phyloP scores from a whole-genome alignment of 2,113 vertebrate genomes.

The Oxyruncus cristatus region DNA sequence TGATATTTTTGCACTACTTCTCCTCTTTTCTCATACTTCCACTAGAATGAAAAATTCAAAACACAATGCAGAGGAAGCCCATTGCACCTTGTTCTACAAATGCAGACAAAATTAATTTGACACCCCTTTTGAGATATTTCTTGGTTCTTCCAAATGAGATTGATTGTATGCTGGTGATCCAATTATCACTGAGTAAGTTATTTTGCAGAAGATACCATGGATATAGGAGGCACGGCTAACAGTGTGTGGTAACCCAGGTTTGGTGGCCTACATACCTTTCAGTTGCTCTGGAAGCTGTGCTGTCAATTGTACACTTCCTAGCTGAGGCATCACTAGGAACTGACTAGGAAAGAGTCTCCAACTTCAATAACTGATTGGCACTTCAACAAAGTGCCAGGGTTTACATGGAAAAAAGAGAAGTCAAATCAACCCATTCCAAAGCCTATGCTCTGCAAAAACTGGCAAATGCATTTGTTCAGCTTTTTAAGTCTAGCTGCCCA shows the following conservation, averaged over 20 bases:
- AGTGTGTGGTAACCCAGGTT: not conserved
- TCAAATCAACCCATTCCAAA: not conserved
- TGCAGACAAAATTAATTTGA: not conserved
- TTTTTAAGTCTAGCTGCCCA: not conserved
- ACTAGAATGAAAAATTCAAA: not conserved
- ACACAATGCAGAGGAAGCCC: not conserved
- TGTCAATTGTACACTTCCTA: not conserved
- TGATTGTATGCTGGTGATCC: not conserved
- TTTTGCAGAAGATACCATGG: not conserved
- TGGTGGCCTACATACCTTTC: not conserved
- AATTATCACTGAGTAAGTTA: not conserved
- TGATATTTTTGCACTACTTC: not conserved
- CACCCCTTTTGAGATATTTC: not conserved
- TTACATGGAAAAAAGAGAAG: not conserved
- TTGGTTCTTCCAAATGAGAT: not conserved
- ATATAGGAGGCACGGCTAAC: not conserved
- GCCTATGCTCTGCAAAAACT: not conserved
- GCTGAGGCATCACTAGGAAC: not conserved
- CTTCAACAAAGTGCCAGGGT: not conserved
- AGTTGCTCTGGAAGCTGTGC: not conserved
- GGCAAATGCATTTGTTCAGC: not conserved
- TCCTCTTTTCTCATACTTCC: not conserved
- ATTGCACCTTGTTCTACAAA: not conserved
- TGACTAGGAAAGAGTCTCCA: not conserved
- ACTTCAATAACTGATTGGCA: not conserved